Conservation (phyloP, 2,113 vertebrate genomes). For the Apodemus sylvaticus region DNA sequence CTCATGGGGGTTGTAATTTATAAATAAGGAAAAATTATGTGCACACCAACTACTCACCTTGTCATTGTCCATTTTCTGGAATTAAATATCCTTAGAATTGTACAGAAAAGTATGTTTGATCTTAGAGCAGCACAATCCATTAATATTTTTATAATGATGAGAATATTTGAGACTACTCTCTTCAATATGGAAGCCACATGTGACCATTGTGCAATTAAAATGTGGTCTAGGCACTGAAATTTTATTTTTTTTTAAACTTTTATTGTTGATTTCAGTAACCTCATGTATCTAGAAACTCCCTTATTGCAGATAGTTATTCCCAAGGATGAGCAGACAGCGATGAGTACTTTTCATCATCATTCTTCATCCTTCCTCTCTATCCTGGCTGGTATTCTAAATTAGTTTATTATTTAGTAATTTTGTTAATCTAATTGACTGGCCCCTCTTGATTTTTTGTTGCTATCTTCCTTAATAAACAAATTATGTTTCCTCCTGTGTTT, state of each 20-base stretch:
- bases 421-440: background rate
- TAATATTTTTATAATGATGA: background rate
- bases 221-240: background rate
- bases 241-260: constrained; percentile 5
- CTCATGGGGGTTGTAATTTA: background rate
- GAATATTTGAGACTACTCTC: background rate
- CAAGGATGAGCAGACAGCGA: background rate
- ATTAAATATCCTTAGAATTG: background rate
- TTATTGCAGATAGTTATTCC: background rate
- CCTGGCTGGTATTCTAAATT: background rate
- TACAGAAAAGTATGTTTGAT: background rate
- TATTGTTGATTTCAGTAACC: background rate
- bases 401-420: background rate
- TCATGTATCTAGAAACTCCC: background rate
- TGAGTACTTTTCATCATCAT: background rate
- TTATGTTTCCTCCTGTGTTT: background rate
- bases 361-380: background rate
- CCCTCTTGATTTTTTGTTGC: background rate
- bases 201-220: constrained; percentile 1
- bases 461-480: background rate
- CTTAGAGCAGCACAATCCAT: background rate
- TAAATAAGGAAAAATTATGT: constrained; percentile 16
- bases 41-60: background rate
- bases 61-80: background rate
- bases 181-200: background rate